Evolutionary conservation across 2,888 invertebrate genomes (phyloP), one percentile per base, ranked within the genome.

Genomic region (Dermolepida albohirtum): DNA sequence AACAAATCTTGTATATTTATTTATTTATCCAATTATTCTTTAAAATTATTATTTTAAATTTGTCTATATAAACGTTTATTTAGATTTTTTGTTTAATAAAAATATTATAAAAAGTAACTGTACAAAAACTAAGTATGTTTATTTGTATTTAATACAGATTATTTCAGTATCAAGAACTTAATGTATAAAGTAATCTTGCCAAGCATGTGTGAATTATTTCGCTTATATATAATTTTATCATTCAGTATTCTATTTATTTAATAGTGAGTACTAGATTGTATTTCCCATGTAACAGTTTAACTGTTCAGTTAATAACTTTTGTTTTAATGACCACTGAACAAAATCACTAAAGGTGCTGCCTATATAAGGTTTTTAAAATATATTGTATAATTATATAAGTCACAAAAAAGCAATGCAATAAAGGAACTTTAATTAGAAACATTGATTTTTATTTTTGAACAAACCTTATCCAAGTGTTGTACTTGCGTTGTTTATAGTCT

Each of bases 161-260:
- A 49, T 22, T 49, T 12, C 11, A 22, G 22, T 22, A 22, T 22
- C 22, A 22, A 22, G 4, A 22, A 22, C 22, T 22, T 22, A 22
- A 22, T 22, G 22, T 22, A 22, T 22, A 22, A 44, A 57, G 39
- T 59, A 66, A 59, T 66, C 66, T 66, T 66, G 66, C 66, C 66
- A 66, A 66, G 66, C 66, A 66, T 66, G 66, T 59, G 59, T 66
- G 40, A 66, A 44, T 57, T 66, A 22, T 40, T 49, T 57, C 40
- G 59, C 59, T 59, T 66, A 59, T 57, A 29, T 57, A 49, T 66
- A 47, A 66, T 40, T 64, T 17, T 51, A 41, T 52, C 49, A 22
- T 50, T 22, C 66, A 66, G 66, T 66, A 66, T 66, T 52, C 55
- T 66, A 66, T 66, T 66, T 47, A 49, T 54, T 54, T n/a, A 29